Evolutionary conservation across 2,113 vertebrate genomes (phyloP).

Genomic region (Cinclus cinclus): DNA sequence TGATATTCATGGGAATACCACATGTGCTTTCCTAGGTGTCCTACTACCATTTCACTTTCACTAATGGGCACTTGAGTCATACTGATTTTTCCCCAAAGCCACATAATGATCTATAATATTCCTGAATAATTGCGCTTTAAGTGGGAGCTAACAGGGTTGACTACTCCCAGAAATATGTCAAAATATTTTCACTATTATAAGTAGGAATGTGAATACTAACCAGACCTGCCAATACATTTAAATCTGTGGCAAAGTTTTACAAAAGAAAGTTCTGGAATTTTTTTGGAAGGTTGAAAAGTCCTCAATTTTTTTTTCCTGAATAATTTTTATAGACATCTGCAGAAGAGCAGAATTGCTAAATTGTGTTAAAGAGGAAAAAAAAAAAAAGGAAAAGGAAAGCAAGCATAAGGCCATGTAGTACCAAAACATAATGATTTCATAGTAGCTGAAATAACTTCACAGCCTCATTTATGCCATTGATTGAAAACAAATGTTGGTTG

Average conservation of each 20-base stretch:
- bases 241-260: background rate
- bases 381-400: background rate
- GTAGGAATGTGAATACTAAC: conserved; percentile 24
- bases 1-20: conserved; percentile 54
- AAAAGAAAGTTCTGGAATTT: background rate
- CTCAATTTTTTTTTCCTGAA: background rate
- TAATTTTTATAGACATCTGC: conserved; percentile 32
- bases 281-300: conserved; percentile 25
- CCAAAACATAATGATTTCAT: background rate
- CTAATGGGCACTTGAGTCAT: conserved; percentile 68
- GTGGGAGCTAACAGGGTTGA: conserved; percentile 64
- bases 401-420: background rate
- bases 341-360: background rate
- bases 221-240: background rate
- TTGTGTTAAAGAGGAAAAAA: background rate
- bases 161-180: conserved; percentile 63
- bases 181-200: conserved; percentile 65
- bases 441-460: background rate
- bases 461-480: background rate
- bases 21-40: conserved; percentile 56
- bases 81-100: conserved; percentile 72
- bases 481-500: background rate
- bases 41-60: conserved; percentile 63
- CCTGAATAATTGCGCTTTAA: conserved; percentile 70
- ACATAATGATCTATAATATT: conserved; percentile 66